These are phyloP conservation scores for Abramis brama DNA, from an alignment of 2,113 vertebrate species.

Conservation along the genomic window DNA sequence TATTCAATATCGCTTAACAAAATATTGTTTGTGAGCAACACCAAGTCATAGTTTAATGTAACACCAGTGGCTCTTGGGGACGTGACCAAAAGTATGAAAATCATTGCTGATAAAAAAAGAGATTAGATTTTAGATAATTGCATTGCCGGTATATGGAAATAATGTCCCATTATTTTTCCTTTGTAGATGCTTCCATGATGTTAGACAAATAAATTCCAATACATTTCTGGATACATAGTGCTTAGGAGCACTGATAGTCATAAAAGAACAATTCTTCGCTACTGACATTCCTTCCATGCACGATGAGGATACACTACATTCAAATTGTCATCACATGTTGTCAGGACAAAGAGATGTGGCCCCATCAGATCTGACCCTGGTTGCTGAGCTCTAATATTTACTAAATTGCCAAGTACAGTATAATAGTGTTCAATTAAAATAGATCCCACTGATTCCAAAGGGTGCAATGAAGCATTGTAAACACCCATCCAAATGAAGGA, in stretches of 20 bases:
- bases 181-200: neutral
- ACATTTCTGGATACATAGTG: neutral
- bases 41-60: too few species aligned
- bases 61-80: too few species aligned
- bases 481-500: conserved; percentile 2
- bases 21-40: neutral
- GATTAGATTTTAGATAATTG: too few species aligned
- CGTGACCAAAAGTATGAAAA: too few species aligned
- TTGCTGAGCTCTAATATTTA: neutral
- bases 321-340: conserved; percentile 19
- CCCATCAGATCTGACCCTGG: neutral
- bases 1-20: neutral
- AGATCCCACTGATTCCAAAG: neutral
- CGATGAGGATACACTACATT: neutral
- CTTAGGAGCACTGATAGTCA: neutral
- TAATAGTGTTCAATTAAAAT: neutral
- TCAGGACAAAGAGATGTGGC: neutral
- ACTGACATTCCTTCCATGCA: conserved; percentile 24
- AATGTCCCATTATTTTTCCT: neutral
- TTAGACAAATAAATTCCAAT: neutral
- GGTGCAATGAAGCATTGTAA: neutral
- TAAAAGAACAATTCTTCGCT: neutral
- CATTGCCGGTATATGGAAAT: too few species aligned
- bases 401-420: neutral
- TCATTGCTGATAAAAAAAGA: too few species aligned